phyloP scores from a whole-genome alignment of 2,797 vertebrate genomes.

The Argyrosomus regius region DNA sequence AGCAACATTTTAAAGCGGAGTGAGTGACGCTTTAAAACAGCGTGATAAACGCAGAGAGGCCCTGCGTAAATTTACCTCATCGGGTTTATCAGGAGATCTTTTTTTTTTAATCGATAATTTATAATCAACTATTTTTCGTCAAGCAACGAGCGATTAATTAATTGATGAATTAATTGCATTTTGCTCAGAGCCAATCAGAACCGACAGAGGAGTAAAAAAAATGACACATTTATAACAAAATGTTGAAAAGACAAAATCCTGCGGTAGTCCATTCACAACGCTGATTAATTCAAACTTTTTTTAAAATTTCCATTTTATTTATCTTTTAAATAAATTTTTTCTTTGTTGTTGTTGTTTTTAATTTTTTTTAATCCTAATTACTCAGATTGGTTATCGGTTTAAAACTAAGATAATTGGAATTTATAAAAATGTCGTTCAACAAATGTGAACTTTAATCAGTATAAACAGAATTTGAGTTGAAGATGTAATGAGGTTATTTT shows the following conservation, averaged over 20 bases:
- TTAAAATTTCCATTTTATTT: not conserved
- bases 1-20: accelerated
- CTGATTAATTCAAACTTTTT: not conserved
- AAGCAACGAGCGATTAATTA: not conserved
- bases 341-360: too few relatives aligned
- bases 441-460: not conserved
- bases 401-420: not conserved
- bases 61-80: not conserved
- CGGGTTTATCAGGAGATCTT: not conserved
- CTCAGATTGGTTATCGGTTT: not conserved
- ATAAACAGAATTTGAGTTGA: too few relatives aligned
- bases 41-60: not conserved
- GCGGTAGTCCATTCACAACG: not conserved
- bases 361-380: not conserved
- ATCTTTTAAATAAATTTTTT: too few relatives aligned
- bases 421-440: not conserved
- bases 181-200: not conserved
- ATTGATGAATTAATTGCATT: not conserved
- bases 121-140: not conserved
- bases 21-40: not conserved
- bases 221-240: not conserved
- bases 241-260: not conserved
- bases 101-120: not conserved
- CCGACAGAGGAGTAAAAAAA: not conserved
- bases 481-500: not conserved